Base-by-base conservation (phyloP, 2,113 vertebrate species). In the Hylia prasina region DNA sequence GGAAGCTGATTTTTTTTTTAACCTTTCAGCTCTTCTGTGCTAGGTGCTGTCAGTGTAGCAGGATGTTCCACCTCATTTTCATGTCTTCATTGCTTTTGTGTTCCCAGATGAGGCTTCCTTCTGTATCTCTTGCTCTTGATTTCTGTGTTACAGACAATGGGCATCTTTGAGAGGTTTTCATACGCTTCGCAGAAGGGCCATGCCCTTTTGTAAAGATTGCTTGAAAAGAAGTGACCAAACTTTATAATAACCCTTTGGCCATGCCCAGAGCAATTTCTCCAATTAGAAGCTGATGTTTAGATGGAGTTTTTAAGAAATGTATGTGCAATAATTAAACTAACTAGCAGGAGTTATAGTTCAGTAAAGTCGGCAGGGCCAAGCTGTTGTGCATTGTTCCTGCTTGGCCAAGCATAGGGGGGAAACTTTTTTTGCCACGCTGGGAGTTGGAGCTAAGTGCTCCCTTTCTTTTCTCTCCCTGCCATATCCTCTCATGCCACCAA, bases 281-380 rank as follows among this genome's bases (percentile, higher is more conserved):
- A 94, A 95, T 97, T 97, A 96, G 79, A 71, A 90, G 79, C 90
- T 71, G 90, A 47, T 91, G 89, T 82, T 82, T 50, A 60, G 72
- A 82, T 70, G 60, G 57, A 68, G 47, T 78, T 97, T 94, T 94
- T 44, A 82, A 93, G 81, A 89, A 82, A 79, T 39, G 40, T 88
- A 57, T 35, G 87, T 94, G 93, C 93, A 90, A 93, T 96, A 97
- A 97, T 97, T 97, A 96, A 96, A 96, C 93, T 96, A 94, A 97
- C 94, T 96, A 96, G 90, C 88, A 92, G 37, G 65, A 91, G 78
- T 82, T 93, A 86, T 53, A 93, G 89, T 92, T 94, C 84, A 76
- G 88, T 13, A 4, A 63, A 82, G 70, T 51, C 0, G 20, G 50
- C 10, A 11, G 66, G 78, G 57, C 93, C 0, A 1, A 76, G 82